Percentiles rank a stretch among this genome's conserved stretches.
Evolutionary conservation across 2,797 vertebrate species (phyloP).

Genomic region (Anniella stebbinsi): DNA sequence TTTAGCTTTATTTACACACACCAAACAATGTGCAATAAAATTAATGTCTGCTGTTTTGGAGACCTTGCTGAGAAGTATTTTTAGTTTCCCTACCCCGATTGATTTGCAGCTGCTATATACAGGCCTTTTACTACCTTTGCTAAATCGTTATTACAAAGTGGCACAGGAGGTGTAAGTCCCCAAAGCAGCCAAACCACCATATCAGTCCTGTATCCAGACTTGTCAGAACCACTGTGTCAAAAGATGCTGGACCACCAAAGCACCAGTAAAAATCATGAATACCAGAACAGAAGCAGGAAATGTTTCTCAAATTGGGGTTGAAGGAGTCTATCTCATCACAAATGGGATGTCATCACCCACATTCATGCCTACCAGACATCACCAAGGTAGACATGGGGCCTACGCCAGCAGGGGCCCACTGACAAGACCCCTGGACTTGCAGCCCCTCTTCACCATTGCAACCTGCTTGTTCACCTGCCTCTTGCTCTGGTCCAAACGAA

Average conservation of each 20-base stretch:
- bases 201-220: background rate
- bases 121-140: conserved; percentile 12
- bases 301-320: background rate
- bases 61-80: background rate
- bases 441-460: too few species aligned
- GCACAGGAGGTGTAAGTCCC: background rate
- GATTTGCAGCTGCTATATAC: conserved; percentile 31
- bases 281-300: too few species aligned
- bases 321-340: background rate
- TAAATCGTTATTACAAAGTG: conserved; percentile 18
- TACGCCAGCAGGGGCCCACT: too few species aligned
- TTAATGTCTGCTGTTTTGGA: conserved; percentile 7
- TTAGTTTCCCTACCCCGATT: background rate
- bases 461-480: too few species aligned
- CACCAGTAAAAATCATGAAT: background rate
- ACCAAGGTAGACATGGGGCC: too few species aligned
- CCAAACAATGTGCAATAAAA: conserved; percentile 30
- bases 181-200: background rate
- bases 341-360: background rate
- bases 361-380: background rate
- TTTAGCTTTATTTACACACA: conserved; percentile 42
- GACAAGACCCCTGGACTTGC: too few species aligned
- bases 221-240: background rate
- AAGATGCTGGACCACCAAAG: background rate
- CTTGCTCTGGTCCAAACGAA: too few species aligned